These are phyloP conservation scores for Amphipyra berbera DNA, from an alignment of 2,888 invertebrate genomes.

Conservation along the genomic window DNA sequence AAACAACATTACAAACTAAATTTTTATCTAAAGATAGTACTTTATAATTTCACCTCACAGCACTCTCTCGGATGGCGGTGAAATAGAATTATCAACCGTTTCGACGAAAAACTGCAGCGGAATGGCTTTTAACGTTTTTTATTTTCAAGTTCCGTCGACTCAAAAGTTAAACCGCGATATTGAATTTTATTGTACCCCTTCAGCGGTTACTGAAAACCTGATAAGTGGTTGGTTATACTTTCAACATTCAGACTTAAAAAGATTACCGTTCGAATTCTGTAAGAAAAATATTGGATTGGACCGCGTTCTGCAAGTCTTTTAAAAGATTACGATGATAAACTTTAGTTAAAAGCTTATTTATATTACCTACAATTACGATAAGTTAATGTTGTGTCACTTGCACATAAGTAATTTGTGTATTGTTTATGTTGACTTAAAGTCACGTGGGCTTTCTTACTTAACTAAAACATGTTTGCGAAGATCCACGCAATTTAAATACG, in stretches of 20 bases:
- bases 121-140: slow-evolving; percentile 75
- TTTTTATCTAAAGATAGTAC: slow-evolving; percentile 55
- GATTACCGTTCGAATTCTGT: slow-evolving; percentile 25
- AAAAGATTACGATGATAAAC: too few relatives aligned
- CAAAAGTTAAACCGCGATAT: slow-evolving; percentile 66
- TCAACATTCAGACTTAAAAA: slow-evolving; percentile 39
- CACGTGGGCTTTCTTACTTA: slow-evolving; percentile 56
- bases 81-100: slow-evolving; percentile 79
- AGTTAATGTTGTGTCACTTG: neutral
- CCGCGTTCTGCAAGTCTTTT: slow-evolving; percentile 18
- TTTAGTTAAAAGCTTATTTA: too few relatives aligned
- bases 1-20: slow-evolving; percentile 47
- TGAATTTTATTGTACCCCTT: slow-evolving; percentile 63
- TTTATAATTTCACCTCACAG: slow-evolving; percentile 65
- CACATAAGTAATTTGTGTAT: slow-evolving; percentile 7
- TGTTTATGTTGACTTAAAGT: slow-evolving; percentile 18
- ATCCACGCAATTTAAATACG: slow-evolving; percentile 79
- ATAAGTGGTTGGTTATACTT: slow-evolving; percentile 47
- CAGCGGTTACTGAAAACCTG: slow-evolving; percentile 41
- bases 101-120: slow-evolving; percentile 69
- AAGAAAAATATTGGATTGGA: slow-evolving; percentile 21
- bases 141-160: slow-evolving; percentile 64
- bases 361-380: too few relatives aligned
- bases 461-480: slow-evolving; percentile 65
- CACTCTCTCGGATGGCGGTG: slow-evolving; percentile 65